Evolutionary conservation across 2,797 vertebrate genomes (phyloP).

Genomic region (Xenops minutus): DNA sequence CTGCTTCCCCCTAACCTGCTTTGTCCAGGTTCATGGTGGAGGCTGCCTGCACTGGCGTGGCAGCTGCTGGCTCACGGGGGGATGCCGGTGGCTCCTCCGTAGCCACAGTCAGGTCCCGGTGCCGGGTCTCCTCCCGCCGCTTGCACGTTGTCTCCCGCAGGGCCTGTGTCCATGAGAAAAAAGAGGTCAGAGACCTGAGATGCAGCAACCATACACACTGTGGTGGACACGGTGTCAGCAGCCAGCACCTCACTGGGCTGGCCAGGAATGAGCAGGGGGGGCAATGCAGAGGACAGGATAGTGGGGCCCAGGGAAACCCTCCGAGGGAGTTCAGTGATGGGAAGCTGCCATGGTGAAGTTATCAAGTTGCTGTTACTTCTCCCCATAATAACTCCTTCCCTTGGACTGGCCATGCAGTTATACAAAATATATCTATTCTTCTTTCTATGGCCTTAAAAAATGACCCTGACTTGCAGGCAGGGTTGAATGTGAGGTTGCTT

Average conservation of each 20-base stretch:
- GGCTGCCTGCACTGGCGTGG: neutral
- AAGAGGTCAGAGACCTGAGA: neutral
- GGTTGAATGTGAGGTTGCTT: neutral
- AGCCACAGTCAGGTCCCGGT: neutral
- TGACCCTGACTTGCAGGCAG: neutral
- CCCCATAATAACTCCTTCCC: neutral
- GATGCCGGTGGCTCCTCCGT: neutral
- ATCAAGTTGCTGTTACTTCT: neutral
- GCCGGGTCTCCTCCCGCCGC: neutral
- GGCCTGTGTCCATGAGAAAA: neutral
- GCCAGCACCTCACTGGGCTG: neutral
- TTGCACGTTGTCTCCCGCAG: neutral
- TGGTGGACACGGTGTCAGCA: neutral
- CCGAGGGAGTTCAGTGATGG: neutral
- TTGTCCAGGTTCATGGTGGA: constrained; percentile 72
- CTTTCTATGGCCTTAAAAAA: neutral
- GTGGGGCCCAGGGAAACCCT: neutral
- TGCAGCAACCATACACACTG: accelerated
- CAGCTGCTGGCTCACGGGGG: neutral
- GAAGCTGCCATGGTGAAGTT: neutral
- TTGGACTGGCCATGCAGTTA: neutral
- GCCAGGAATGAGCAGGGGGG: neutral
- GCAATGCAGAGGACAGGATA: neutral
- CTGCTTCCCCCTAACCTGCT: constrained; percentile 32
- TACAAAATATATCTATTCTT: neutral